These are phyloP conservation scores for Gymnothorax reevesii DNA, from an alignment of 2,797 vertebrate genomes.

Conservation along the genomic window DNA sequence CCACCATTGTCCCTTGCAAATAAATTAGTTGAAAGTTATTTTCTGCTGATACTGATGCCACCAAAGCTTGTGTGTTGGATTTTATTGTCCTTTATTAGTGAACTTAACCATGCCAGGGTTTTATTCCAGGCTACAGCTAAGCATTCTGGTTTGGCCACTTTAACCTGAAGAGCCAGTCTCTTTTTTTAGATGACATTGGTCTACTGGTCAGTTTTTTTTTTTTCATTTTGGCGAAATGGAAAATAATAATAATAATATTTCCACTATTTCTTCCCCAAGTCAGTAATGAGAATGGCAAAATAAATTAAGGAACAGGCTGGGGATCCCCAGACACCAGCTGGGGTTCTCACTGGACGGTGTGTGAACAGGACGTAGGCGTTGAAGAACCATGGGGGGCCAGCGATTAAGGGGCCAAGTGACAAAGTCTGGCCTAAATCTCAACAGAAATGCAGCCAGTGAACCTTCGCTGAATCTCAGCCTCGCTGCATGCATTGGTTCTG, in stretches of 20 bases:
- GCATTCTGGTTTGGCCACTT: too few species aligned
- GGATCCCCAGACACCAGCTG: background rate
- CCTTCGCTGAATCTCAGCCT: conserved; percentile 31
- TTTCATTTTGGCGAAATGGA: too few species aligned
- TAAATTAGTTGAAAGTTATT: too few species aligned
- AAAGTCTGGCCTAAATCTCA: background rate
- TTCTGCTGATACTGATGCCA: background rate
- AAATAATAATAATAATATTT: background rate
- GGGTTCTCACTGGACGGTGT: background rate
- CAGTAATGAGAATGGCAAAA: background rate
- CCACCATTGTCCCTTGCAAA: too few species aligned
- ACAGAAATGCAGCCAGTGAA: background rate
- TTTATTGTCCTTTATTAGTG: too few species aligned
- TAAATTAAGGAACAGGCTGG: background rate
- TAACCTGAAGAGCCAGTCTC: too few species aligned
- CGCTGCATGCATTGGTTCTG: conserved; percentile 40
- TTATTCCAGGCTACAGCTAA: background rate
- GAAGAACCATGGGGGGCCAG: background rate
- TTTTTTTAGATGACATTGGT: too few species aligned
- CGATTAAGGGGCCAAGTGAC: background rate
- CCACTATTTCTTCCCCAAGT: background rate
- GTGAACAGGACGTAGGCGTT: background rate
- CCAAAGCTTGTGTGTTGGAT: too few species aligned
- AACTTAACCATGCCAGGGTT: background rate
- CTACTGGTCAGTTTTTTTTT: too few species aligned